phyloP scores from a whole-genome alignment of 2,797 vertebrate species.

The Paedocypris micromegethes region DNA sequence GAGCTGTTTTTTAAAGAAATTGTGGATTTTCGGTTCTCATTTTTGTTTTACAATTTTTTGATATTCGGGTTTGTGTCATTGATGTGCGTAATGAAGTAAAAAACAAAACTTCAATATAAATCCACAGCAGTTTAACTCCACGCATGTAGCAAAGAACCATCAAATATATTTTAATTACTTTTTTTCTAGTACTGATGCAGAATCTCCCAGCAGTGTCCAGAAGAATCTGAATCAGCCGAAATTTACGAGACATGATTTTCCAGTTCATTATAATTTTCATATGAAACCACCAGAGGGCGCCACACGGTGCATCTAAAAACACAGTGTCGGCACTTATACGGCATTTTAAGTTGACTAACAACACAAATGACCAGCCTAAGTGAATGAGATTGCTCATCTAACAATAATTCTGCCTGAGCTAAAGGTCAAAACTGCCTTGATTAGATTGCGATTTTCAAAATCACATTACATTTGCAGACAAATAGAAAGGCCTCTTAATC shows the following conservation, averaged over 20 bases:
- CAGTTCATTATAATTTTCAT: not conserved
- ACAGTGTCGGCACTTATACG: not conserved
- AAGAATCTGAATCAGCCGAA: too few relatives aligned
- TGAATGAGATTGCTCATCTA: conserved; percentile 43
- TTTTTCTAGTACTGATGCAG: too few relatives aligned
- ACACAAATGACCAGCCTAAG: conserved; percentile 30
- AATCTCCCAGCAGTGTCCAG: too few relatives aligned
- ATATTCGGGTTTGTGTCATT: too few relatives aligned
- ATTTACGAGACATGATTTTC: not conserved
- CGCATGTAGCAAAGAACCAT: too few relatives aligned
- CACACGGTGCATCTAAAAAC: conserved; percentile 16
- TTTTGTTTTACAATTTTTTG: too few relatives aligned
- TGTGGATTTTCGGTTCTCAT: too few relatives aligned
- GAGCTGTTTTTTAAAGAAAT: too few relatives aligned
- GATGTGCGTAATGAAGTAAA: too few relatives aligned
- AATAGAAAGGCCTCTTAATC: conserved; percentile 41
- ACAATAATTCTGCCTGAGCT: conserved; percentile 30
- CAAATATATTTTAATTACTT: too few relatives aligned
- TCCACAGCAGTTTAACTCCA: too few relatives aligned
- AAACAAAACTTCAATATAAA: too few relatives aligned
- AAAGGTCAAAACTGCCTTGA: conserved; percentile 43
- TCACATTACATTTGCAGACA: conserved; percentile 35
- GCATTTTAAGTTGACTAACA: conserved; percentile 33
- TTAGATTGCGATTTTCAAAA: conserved; percentile 42
- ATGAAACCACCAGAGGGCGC: conserved; percentile 44